These are phyloP conservation scores for Festucalex cinctus DNA, from an alignment of 2,113 vertebrate genomes.

Conservation along the genomic window DNA sequence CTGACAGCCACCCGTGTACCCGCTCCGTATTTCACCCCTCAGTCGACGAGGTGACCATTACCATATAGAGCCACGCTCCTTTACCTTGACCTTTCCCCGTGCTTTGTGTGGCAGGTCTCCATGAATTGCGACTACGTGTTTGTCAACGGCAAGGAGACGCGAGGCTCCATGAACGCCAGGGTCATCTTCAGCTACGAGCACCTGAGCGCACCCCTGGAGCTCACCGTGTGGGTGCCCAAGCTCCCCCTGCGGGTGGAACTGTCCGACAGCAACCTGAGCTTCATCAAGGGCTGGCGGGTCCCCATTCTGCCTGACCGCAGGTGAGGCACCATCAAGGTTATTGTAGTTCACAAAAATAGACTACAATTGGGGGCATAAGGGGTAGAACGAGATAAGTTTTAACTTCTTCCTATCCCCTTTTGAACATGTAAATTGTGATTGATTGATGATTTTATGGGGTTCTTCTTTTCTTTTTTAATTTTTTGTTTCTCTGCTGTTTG, in stretches of 20 bases:
- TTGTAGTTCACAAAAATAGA: too few species aligned
- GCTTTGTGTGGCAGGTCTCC: conserved; percentile 78
- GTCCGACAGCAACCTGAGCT: conserved; percentile 84
- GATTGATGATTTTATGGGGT: too few species aligned
- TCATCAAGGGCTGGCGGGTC: conserved; percentile 98
- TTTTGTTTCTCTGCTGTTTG: too few species aligned
- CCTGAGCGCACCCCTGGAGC: conserved; percentile 87
- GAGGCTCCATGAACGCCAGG: conserved; percentile 90
- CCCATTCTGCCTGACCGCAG: conserved; percentile 90
- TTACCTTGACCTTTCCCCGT: conserved; percentile 45
- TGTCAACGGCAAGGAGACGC: conserved; percentile 93
- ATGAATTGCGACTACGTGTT: conserved; percentile 97
- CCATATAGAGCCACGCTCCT: conserved; percentile 44
- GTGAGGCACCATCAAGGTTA: conserved; percentile 59
- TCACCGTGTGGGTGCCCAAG: conserved; percentile 97
- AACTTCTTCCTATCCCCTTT: too few species aligned
- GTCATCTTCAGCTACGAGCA: conserved; percentile 95
- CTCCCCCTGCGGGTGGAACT: conserved; percentile 91
- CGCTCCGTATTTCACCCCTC: conserved; percentile 26
- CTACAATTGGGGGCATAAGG: too few species aligned
- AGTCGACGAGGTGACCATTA: conserved; percentile 26
- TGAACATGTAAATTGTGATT: too few species aligned
- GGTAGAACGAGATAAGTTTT: too few species aligned
- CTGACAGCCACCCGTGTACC: conserved; percentile 7
- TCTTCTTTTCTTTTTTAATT: too few species aligned